Evolutionary conservation across 2,888 invertebrate species (phyloP).

Genomic region (Napeogenes sylphis): DNA sequence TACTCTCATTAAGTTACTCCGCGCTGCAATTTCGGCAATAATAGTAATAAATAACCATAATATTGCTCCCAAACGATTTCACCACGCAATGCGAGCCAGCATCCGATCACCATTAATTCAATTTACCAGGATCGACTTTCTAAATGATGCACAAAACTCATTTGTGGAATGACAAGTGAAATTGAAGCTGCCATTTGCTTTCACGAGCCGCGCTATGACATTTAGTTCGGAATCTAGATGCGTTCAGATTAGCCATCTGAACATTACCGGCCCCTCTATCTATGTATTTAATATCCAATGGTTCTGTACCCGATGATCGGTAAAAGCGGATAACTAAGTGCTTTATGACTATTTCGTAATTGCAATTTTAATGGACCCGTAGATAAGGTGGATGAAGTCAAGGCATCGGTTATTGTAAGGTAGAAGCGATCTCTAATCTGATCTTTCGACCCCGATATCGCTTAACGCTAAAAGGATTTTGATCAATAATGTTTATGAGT

Average conservation of each 20-base stretch:
- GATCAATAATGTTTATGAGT: conserved; percentile 12
- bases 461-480: conserved; percentile 27
- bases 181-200: conserved; percentile 54
- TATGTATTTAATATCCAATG: conserved; percentile 42
- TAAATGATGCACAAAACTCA: conserved; percentile 71
- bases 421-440: conserved; percentile 23
- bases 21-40: conserved; percentile 17
- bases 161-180: conserved; percentile 69
- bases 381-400: conserved; percentile 30
- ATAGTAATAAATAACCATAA: conserved; percentile 21
- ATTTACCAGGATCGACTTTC: conserved; percentile 63
- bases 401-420: conserved; percentile 25
- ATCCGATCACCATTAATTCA: conserved; percentile 41
- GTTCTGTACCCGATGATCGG: conserved; percentile 15
- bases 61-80: conserved; percentile 35
- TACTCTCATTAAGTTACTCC: not conserved
- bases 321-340: conserved; percentile 24
- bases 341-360: conserved; percentile 32
- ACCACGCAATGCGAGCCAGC: conserved; percentile 33
- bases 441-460: conserved; percentile 25
- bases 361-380: conserved; percentile 26
- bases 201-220: conserved; percentile 55
- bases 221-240: conserved; percentile 58
- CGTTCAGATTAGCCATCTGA: conserved; percentile 53
- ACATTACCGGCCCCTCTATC: conserved; percentile 38